phyloP scores from a whole-genome alignment of 1,140 invertebrate species.

The Anagrus nilaparvatae region DNA sequence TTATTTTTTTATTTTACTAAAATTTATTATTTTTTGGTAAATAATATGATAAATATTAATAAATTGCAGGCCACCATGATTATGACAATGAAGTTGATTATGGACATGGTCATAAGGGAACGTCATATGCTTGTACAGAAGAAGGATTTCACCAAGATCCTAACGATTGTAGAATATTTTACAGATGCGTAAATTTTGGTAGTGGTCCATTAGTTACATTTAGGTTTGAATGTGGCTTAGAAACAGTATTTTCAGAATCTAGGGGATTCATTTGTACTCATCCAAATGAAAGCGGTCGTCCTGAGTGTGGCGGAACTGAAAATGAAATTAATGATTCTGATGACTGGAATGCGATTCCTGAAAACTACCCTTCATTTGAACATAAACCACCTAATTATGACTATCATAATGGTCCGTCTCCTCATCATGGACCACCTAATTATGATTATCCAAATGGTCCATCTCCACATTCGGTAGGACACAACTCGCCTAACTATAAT shows the following conservation, averaged over 20 bases:
- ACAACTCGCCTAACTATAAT: neutral
- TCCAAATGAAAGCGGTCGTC: conserved; percentile 48
- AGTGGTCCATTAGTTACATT: conserved; percentile 36
- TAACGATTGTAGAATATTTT: conserved; percentile 46
- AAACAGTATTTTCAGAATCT: conserved; percentile 59
- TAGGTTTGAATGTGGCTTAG: conserved; percentile 57
- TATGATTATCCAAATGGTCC: neutral
- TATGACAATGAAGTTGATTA: conserved; percentile 15
- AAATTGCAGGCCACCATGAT: conserved; percentile 23
- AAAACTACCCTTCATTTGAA: no score
- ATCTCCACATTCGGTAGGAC: neutral
- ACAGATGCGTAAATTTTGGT: conserved; percentile 47
- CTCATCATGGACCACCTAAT: no score
- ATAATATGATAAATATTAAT: no score
- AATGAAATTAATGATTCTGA: conserved; percentile 21
- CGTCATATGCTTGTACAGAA: conserved; percentile 39
- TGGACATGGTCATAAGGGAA: conserved; percentile 4
- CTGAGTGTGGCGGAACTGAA: conserved; percentile 41
- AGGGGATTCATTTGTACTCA: conserved; percentile 55
- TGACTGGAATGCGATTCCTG: no score
- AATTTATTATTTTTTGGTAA: no score
- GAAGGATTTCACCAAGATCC: conserved; percentile 50
- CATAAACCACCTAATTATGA: no score
- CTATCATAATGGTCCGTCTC: no score
- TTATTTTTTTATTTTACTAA: no score